Evolutionary conservation across 2,888 invertebrate species (phyloP).

Genomic region (Teleogryllus oceanicus): DNA sequence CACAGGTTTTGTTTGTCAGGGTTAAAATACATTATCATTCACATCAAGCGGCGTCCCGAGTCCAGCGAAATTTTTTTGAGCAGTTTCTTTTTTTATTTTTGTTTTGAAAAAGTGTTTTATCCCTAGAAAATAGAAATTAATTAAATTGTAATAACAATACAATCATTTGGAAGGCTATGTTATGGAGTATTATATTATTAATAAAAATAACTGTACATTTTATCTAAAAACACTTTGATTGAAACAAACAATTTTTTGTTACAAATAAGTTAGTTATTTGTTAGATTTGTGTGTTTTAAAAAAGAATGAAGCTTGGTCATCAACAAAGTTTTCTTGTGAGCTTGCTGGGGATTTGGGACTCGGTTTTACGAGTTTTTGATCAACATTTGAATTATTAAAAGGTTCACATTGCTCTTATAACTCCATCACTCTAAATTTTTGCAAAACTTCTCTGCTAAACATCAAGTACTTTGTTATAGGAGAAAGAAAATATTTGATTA

Average conservation of each 20-base stretch:
- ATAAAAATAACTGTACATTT: slow-evolving; percentile 37
- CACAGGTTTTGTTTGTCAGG: slow-evolving; percentile 24
- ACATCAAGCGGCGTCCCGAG: background rate
- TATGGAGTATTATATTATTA: slow-evolving; percentile 32
- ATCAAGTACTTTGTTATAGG: too few species aligned
- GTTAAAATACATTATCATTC: background rate
- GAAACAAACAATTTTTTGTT: background rate
- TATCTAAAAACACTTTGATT: slow-evolving; percentile 30
- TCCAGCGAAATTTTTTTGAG: slow-evolving; percentile 22
- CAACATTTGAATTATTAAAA: too few species aligned
- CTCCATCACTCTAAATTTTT: too few species aligned
- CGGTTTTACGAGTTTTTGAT: too few species aligned
- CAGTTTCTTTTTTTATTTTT: slow-evolving; percentile 24
- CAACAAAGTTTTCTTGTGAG: background rate
- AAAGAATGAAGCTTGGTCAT: background rate
- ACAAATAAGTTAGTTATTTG: slow-evolving; percentile 18
- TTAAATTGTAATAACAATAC: slow-evolving; percentile 25
- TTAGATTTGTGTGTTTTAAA: slow-evolving; percentile 8
- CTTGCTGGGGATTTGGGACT: too few species aligned
- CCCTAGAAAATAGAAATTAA: slow-evolving; percentile 26
- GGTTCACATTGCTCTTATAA: too few species aligned
- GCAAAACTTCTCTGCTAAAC: too few species aligned
- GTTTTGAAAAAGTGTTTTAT: slow-evolving; percentile 27
- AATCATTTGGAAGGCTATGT: slow-evolving; percentile 30
- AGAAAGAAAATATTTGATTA: too few species aligned